These are phyloP conservation scores for Spinibarbus caldwelli DNA, from an alignment of 2,797 vertebrate species.

Conservation along the genomic window DNA sequence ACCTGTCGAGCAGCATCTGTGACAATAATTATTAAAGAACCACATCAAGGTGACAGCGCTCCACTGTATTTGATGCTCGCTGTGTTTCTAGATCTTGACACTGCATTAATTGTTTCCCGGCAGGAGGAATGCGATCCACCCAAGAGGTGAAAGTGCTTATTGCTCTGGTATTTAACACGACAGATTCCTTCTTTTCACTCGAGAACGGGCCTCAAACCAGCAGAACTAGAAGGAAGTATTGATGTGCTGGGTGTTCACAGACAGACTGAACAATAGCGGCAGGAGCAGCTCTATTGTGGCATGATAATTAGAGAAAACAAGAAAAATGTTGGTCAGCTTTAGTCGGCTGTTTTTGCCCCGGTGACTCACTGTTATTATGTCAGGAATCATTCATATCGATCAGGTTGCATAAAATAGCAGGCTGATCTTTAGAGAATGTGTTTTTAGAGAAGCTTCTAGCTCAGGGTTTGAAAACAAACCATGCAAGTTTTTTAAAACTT, in stretches of 20 bases:
- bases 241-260: conserved; percentile 22
- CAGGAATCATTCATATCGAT: background rate
- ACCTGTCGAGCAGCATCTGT: conserved; percentile 6
- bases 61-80: background rate
- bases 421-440: background rate
- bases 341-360: background rate
- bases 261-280: background rate
- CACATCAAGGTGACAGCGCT: background rate
- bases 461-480: background rate
- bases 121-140: conserved; percentile 28
- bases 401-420: too few species aligned
- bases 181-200: conserved; percentile 66
- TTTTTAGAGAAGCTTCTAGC: background rate
- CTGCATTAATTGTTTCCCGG: background rate
- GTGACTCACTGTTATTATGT: background rate
- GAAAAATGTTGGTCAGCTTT: background rate
- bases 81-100: background rate
- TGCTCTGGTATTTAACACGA: background rate
- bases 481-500: background rate
- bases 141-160: conserved; percentile 27
- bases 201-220: conserved; percentile 68
- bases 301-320: background rate
- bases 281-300: conserved; percentile 35
- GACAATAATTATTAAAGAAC: background rate
- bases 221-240: conserved; percentile 59